A percentile compares a stretch with the other conserved stretches of the same genome.
phyloP scores from a whole-genome alignment of 1,140 invertebrate species.

The Solenopsis fugax region DNA sequence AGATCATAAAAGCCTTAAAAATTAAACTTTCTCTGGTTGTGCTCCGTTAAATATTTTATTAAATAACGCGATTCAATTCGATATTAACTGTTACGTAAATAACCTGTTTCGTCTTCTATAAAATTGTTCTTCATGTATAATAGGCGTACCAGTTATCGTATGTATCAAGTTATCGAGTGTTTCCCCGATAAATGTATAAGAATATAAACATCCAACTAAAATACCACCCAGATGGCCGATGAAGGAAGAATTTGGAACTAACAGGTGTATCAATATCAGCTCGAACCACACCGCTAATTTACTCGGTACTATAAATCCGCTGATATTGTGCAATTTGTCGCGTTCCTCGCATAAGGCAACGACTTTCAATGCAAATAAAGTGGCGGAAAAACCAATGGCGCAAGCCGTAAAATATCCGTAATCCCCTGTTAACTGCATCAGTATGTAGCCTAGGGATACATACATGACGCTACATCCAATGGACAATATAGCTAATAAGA shows the following conservation, averaged over 20 bases:
- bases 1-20: not conserved
- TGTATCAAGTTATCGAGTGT: conserved; percentile 86
- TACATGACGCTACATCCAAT: conserved; percentile 87
- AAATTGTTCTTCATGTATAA: conserved; percentile 85
- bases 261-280: conserved; percentile 89
- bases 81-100: conserved; percentile 1
- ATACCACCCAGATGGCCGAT: conserved; percentile 91
- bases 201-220: conserved; percentile 89
- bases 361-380: conserved; percentile 91
- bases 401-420: conserved; percentile 87
- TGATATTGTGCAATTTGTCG: conserved; percentile 83
- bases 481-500: conserved; percentile 88
- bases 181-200: conserved; percentile 88
- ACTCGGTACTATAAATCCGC: conserved; percentile 88
- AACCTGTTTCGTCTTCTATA: conserved; percentile 77
- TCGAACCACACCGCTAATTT: conserved; percentile 90
- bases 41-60: not conserved
- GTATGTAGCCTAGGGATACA: conserved; percentile 84
- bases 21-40: not conserved
- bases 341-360: conserved; percentile 87
- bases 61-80: not conserved
- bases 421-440: conserved; percentile 83
- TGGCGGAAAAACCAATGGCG: conserved; percentile 90
- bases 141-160: conserved; percentile 82
- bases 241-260: conserved; percentile 89